Evolutionary conservation across 1,140 invertebrate genomes (phyloP).

Genomic region (Chrysopa pallens): DNA sequence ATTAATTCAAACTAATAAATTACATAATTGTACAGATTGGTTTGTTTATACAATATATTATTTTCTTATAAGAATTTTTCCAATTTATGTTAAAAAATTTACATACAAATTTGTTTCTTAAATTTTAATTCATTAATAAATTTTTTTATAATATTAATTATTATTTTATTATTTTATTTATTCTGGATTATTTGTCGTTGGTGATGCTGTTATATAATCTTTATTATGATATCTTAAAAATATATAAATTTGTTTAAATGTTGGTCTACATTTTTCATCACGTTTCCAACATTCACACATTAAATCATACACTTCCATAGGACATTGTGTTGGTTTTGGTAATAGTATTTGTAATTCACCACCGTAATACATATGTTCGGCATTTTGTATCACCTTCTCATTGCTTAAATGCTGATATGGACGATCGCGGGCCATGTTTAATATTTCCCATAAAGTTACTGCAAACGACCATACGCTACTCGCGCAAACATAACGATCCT

Average conservation of each 20-base stretch:
- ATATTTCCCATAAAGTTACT: slow-evolving; percentile 56
- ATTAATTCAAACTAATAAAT: too few species aligned
- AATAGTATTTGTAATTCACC: slow-evolving; percentile 40
- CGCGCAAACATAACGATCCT: slow-evolving; percentile 45
- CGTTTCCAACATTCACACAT: slow-evolving; percentile 64
- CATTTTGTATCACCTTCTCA: slow-evolving; percentile 57
- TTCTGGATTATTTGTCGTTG: too few species aligned
- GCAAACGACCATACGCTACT: slow-evolving; percentile 51
- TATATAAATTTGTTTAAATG: slow-evolving; percentile 56
- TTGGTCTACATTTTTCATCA: slow-evolving; percentile 43
- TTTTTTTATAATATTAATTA: too few species aligned
- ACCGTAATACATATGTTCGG: slow-evolving; percentile 46
- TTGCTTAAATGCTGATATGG: slow-evolving; percentile 51
- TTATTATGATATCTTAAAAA: slow-evolving; percentile 44
- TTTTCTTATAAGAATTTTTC: too few species aligned
- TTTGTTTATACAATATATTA: too few species aligned
- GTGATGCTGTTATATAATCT: slow-evolving; percentile 23
- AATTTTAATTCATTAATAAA: too few species aligned
- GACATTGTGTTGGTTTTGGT: slow-evolving; percentile 50
- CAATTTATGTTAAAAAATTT: too few species aligned
- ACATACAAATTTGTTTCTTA: too few species aligned
- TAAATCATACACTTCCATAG: slow-evolving; percentile 57
- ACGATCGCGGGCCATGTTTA: slow-evolving; percentile 51
- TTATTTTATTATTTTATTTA: too few species aligned
- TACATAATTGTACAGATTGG: too few species aligned